Evolutionary conservation across 1,140 invertebrate species (phyloP).

Genomic region (Steinernema khuongi): DNA sequence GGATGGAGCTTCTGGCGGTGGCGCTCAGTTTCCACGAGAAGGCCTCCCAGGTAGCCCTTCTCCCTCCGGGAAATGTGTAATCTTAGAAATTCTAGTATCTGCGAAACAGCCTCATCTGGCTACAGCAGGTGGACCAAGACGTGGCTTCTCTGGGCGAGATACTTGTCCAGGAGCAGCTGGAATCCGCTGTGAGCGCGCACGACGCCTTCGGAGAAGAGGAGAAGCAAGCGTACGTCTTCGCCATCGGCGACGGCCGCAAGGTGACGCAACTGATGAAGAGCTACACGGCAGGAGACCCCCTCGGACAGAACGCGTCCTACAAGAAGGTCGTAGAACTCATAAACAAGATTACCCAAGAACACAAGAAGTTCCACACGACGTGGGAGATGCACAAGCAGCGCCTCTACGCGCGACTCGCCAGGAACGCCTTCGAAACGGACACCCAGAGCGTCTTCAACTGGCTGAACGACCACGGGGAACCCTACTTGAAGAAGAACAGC

Average conservation of each 20-base stretch:
- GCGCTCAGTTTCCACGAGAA: background rate
- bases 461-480: conserved; percentile 96
- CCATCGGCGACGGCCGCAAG: background rate
- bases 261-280: conserved; percentile 1
- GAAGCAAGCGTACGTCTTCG: background rate
- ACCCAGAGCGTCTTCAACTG: conserved; percentile 78
- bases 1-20: background rate
- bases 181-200: background rate
- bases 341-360: conserved; percentile 27
- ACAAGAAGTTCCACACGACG: conserved; percentile 31
- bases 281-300: conserved; percentile 24
- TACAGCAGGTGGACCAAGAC: background rate
- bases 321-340: conserved; percentile 38
- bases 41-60: background rate
- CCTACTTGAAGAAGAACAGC: conserved; percentile 90
- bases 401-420: conserved; percentile 26
- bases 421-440: conserved; percentile 33
- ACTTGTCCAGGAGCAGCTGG: background rate
- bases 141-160: background rate
- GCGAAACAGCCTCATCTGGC: background rate
- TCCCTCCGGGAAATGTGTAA: background rate
- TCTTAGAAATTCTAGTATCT: background rate
- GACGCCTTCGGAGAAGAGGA: conserved; percentile 1
- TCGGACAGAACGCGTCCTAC: conserved; percentile 11
- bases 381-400: conserved; percentile 41